Percentiles rank a stretch among this genome's conserved stretches.
Conservation (phyloP, 1,140 invertebrate species). For the Drosophila simulans region DNA sequence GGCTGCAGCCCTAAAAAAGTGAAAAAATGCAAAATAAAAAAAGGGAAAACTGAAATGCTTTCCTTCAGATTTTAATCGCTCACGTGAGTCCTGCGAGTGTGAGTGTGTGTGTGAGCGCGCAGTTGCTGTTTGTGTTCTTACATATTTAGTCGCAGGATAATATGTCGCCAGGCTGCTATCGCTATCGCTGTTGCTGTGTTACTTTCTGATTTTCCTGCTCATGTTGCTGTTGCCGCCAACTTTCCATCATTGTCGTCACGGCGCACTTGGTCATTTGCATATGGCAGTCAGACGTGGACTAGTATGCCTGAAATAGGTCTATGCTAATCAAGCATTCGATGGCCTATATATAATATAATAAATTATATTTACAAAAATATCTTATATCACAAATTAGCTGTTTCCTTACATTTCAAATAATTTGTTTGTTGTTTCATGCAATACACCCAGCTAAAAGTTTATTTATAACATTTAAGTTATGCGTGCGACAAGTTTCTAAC, state of each 20-base stretch:
- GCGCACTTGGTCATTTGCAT: slow-evolving; percentile 55
- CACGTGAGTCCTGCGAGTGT: slow-evolving; percentile 67
- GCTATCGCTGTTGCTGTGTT: slow-evolving; percentile 5
- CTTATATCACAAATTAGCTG: too few relatives aligned
- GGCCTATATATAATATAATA: background rate
- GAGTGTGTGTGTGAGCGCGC: slow-evolving; percentile 13
- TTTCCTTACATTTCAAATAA: too few relatives aligned
- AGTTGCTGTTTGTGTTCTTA: slow-evolving; percentile 39
- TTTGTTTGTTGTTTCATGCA: background rate
- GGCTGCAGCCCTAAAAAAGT: slow-evolving; percentile 23
- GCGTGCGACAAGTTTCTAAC: slow-evolving; percentile 35
- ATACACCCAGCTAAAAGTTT: slow-evolving; percentile 2
- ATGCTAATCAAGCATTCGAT: background rate
- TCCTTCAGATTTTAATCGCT: slow-evolving; percentile 82
- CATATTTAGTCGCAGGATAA: slow-evolving; percentile 71
- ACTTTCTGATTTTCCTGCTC: too few relatives aligned
- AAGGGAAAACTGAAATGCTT: slow-evolving; percentile 71
- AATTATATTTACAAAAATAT: too few relatives aligned
- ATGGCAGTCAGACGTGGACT: slow-evolving; percentile 15
- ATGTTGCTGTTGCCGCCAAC: background rate
- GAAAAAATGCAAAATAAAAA: slow-evolving; percentile 1
- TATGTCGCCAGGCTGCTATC: slow-evolving; percentile 45
- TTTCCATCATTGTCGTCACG: slow-evolving; percentile 49
- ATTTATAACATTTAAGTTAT: slow-evolving; percentile 33
- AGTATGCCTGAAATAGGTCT: background rate